phyloP scores from a whole-genome alignment of 2,888 invertebrate genomes.

The Hirtodrosophila alboralis region DNA sequence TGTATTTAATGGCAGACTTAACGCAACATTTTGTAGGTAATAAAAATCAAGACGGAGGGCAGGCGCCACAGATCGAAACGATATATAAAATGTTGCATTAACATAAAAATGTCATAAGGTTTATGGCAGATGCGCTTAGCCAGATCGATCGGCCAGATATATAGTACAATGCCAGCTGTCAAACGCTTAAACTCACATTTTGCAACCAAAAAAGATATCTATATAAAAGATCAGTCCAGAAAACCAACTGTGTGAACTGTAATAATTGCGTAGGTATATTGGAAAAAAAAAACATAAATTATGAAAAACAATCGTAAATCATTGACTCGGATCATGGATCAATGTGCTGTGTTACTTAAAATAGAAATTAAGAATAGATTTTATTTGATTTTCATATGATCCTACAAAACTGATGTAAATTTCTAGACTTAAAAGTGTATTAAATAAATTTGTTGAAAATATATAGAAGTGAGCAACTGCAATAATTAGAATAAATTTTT shows the following conservation, averaged over 20 bases:
- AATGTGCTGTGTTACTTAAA: slow-evolving; percentile 36
- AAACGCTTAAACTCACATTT: slow-evolving; percentile 42
- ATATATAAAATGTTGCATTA: slow-evolving; percentile 70
- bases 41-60: slow-evolving; percentile 68
- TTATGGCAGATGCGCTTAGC: slow-evolving; percentile 69
- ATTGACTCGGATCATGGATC: slow-evolving; percentile 40
- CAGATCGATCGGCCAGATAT: slow-evolving; percentile 64
- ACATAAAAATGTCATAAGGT: slow-evolving; percentile 81
- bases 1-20: slow-evolving; percentile 80
- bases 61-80: slow-evolving; percentile 38
- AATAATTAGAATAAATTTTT: too few species aligned
- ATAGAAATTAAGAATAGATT: slow-evolving; percentile 8
- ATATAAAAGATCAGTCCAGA: too few species aligned
- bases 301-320: slow-evolving; percentile 60
- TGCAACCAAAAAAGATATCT: too few species aligned
- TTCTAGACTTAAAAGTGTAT: too few species aligned
- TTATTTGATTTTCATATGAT: too few species aligned
- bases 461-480: too few species aligned
- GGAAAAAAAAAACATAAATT: slow-evolving; percentile 59
- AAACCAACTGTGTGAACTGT: background rate
- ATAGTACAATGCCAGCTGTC: slow-evolving; percentile 37
- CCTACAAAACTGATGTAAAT: too few species aligned
- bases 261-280: slow-evolving; percentile 28
- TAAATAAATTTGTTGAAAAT: too few species aligned
- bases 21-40: slow-evolving; percentile 77